phyloP scores from a whole-genome alignment of 2,113 vertebrate species.

The Panthera tigris region DNA sequence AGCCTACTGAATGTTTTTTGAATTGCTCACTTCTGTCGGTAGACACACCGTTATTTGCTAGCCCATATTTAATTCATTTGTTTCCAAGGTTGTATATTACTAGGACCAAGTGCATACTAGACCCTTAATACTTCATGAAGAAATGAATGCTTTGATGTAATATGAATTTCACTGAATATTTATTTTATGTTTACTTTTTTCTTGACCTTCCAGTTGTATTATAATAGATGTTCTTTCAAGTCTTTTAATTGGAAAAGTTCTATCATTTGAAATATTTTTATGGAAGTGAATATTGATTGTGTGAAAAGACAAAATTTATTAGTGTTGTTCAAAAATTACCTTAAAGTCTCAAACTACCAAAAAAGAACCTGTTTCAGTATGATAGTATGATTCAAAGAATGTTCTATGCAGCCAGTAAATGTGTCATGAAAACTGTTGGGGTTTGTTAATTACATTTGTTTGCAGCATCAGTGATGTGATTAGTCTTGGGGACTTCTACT shows the following conservation, averaged over 20 bases:
- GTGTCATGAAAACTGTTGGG: not conserved
- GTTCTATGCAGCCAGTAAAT: not conserved
- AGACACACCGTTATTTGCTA: not conserved
- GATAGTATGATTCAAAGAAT: not conserved
- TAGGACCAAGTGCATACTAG: not conserved
- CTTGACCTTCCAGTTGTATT: not conserved
- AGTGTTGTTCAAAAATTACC: slow-evolving; percentile 4
- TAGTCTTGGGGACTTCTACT: not conserved
- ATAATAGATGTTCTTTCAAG: not conserved
- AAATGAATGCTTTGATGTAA: not conserved
- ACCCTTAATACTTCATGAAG: not conserved
- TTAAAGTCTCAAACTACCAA: not conserved
- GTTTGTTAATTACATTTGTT: not conserved
- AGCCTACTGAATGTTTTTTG: not conserved
- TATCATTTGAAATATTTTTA: not conserved
- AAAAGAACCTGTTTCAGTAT: not conserved
- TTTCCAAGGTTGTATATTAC: not conserved
- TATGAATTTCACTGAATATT: not conserved
- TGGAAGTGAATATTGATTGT: not conserved
- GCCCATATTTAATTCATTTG: not conserved
- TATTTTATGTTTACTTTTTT: not conserved
- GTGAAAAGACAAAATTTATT: not conserved
- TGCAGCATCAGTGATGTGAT: not conserved
- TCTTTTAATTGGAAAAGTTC: not conserved
- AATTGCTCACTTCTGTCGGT: not conserved